Base-by-base conservation (phyloP, 1,140 invertebrate genomes). In the Capitella teleta region DNA sequence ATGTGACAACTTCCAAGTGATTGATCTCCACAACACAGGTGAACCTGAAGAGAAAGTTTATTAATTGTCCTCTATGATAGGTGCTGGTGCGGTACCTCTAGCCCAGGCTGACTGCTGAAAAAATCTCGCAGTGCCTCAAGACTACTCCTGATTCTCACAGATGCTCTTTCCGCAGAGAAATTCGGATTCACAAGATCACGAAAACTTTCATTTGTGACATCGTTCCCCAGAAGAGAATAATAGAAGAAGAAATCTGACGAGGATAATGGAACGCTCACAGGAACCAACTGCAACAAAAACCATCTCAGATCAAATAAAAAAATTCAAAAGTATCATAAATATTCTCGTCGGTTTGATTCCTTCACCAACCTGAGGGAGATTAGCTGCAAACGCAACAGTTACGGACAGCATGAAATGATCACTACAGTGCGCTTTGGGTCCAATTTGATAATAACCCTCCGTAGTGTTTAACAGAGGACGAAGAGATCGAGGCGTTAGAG, bases 171-270 rank as follows among this genome's bases (percentile, higher is more conserved):
- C n/a, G 66, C 63, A 14, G 67, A 60, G 51, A 76, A 74, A 47
- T 63, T 61, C 16, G 70, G 66, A 45, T 60, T 63, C 25, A 69
- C 55, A 10, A 76, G 57, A 56, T 76, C 72, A 34, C 58, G 44
- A 56, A 76, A 76, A 12, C 57, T 56, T 47, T 74, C 68, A 42
- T 70, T 76, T 37, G 60, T 69, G 1, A 76, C 65, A 61, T 73
- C 68, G 57, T 74, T 75, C 5, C 72, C 74, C 53, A 76, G 59
- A 18, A 76, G 51, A 21, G 69, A 67, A 54, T 73, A 75, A 54
- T 69, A 73, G 51, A 76, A 76, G 60, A 68, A 72, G 51, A 68
- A 76, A 1, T 67, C 69, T 36, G 52, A 56, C 1, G 56, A 47
- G 16, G 66, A 59, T 23, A 70, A 45, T 5, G 62, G 53, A 26